These are phyloP conservation scores for Salvelinus alpinus DNA, from an alignment of 2,113 vertebrate species.

Conservation along the genomic window DNA sequence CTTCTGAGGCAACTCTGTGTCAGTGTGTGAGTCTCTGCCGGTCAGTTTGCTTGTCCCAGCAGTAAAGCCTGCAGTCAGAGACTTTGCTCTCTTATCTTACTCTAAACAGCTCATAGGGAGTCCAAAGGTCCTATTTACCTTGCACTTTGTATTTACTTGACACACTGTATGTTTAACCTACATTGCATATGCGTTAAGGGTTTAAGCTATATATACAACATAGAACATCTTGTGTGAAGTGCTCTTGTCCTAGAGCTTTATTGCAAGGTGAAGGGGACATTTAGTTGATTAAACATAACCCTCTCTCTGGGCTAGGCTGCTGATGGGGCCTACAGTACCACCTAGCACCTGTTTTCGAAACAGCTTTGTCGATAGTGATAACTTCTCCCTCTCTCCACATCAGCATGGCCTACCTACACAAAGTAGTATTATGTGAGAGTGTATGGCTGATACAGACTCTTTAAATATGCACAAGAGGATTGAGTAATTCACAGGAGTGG, in stretches of 20 bases:
- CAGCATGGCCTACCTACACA: slow-evolving; percentile 23
- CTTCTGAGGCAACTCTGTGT: slow-evolving; percentile 14
- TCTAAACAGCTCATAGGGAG: slow-evolving; percentile 52
- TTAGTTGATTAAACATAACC: not conserved
- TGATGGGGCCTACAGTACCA: slow-evolving; percentile 3
- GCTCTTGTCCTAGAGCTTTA: not conserved
- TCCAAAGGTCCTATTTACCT: slow-evolving; percentile 69
- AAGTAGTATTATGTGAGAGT: slow-evolving; percentile 7
- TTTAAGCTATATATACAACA: not conserved
- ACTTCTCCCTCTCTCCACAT: slow-evolving; percentile 5
- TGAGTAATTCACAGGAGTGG: slow-evolving; percentile 28
- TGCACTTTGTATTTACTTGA: slow-evolving; percentile 49
- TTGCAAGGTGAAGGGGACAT: not conserved
- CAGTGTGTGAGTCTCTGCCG: slow-evolving; percentile 3
- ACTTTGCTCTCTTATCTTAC: slow-evolving; percentile 66
- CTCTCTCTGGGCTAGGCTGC: not conserved
- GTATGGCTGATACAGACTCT: slow-evolving; percentile 32
- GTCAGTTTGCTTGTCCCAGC: slow-evolving; percentile 39
- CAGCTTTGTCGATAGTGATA: slow-evolving; percentile 13
- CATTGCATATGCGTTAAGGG: not conserved
- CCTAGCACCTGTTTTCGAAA: slow-evolving; percentile 24
- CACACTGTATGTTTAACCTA: slow-evolving; percentile 50
- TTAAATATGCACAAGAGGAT: slow-evolving; percentile 53
- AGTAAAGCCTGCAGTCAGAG: slow-evolving; percentile 31
- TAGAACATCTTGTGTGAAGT: not conserved